Conservation (phyloP, 2,113 vertebrate genomes). For the Hippocampus guttulatus region DNA sequence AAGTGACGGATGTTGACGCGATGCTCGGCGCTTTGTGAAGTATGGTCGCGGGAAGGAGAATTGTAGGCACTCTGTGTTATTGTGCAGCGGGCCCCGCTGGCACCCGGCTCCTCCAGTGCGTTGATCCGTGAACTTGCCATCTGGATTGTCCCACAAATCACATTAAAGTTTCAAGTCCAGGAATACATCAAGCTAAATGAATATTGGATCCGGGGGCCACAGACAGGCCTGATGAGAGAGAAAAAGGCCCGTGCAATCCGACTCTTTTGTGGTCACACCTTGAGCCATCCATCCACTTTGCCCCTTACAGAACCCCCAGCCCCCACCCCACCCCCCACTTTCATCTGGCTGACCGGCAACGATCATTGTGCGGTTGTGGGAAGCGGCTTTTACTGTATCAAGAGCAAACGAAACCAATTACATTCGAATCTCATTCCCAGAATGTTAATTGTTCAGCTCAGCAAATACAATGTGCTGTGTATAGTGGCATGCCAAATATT, state of each 20-base stretch:
- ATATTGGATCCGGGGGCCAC: slow-evolving; percentile 68
- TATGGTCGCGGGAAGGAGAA: slow-evolving; percentile 33
- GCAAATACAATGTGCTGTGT: background rate
- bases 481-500: slow-evolving; percentile 10
- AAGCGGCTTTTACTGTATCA: background rate
- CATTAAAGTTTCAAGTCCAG: slow-evolving; percentile 78
- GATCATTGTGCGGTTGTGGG: slow-evolving; percentile 30
- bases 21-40: slow-evolving; percentile 17
- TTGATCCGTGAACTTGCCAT: slow-evolving; percentile 78
- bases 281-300: slow-evolving; percentile 58
- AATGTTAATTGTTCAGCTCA: background rate
- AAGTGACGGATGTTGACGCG: slow-evolving; percentile 36
- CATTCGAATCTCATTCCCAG: background rate
- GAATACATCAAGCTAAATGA: slow-evolving; percentile 80
- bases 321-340: slow-evolving; percentile 10
- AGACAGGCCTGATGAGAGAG: slow-evolving; percentile 68
- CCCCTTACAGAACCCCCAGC: slow-evolving; percentile 17
- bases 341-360: slow-evolving; percentile 39
- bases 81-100: slow-evolving; percentile 70
- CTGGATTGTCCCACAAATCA: slow-evolving; percentile 79
- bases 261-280: slow-evolving; percentile 67
- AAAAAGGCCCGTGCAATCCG: slow-evolving; percentile 56
- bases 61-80: slow-evolving; percentile 60
- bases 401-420: slow-evolving; percentile 2
- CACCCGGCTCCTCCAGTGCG: slow-evolving; percentile 69